phyloP scores from a whole-genome alignment of 2,113 vertebrate species.

The Taurulus bubalis region DNA sequence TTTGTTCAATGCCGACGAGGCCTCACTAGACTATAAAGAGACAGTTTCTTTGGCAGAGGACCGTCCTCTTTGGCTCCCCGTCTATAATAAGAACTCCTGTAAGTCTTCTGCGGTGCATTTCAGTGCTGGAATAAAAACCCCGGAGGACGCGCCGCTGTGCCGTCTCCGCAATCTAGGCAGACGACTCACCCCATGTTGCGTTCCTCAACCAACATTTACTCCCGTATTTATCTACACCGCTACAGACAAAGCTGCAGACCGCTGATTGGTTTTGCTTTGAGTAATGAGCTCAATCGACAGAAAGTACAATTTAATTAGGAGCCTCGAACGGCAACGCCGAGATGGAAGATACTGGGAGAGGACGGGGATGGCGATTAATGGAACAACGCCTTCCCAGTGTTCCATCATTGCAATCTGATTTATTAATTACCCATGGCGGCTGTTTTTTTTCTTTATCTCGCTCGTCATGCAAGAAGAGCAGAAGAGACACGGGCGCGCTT shows the following conservation, averaged over 20 bases:
- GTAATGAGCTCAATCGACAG: slow-evolving; percentile 77
- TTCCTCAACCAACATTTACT: slow-evolving; percentile 62
- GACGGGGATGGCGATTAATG: slow-evolving; percentile 68
- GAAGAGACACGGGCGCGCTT: slow-evolving; percentile 17
- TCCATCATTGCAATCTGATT: slow-evolving; percentile 75
- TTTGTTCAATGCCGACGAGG: not conserved
- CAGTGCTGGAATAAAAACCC: not conserved
- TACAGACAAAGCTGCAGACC: slow-evolving; percentile 63
- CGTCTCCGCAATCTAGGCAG: slow-evolving; percentile 25
- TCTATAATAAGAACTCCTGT: not conserved
- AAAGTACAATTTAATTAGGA: slow-evolving; percentile 80
- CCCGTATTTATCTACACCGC: slow-evolving; percentile 58
- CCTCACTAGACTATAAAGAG: not conserved
- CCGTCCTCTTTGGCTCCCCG: not conserved
- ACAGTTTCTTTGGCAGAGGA: not conserved
- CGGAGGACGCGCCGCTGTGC: not conserved
- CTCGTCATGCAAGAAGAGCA: slow-evolving; percentile 58
- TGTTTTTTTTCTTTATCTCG: slow-evolving; percentile 33
- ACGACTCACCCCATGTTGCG: slow-evolving; percentile 22
- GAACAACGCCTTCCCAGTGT: slow-evolving; percentile 62
- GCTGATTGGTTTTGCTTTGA: slow-evolving; percentile 76
- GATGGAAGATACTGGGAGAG: slow-evolving; percentile 69
- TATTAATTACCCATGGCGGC: slow-evolving; percentile 75
- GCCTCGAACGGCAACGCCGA: slow-evolving; percentile 44
- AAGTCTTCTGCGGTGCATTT: not conserved